These are phyloP conservation scores for Ormyrus thymus DNA, from an alignment of 2,888 invertebrate genomes.

Conservation along the genomic window DNA sequence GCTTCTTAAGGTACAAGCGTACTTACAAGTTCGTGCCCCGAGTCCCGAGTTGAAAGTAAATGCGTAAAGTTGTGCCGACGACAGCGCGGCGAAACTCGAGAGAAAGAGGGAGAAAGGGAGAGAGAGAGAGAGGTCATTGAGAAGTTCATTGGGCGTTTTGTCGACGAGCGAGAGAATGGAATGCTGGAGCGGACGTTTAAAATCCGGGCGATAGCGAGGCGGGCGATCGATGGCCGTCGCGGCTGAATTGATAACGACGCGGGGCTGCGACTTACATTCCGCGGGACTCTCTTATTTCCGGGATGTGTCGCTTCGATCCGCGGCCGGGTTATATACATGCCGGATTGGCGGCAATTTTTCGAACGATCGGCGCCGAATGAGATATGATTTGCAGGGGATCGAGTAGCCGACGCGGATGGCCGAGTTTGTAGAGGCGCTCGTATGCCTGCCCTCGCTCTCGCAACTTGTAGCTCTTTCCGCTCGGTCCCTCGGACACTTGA, in stretches of 20 bases:
- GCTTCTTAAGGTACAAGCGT: no score
- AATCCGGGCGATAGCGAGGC: neutral
- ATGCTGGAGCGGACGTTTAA: constrained; percentile 34
- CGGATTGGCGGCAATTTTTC: constrained; percentile 19
- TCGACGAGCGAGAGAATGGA: neutral
- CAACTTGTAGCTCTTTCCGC: constrained; percentile 21
- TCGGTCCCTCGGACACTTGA: neutral
- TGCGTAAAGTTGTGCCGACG: constrained; percentile 44
- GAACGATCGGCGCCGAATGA: constrained; percentile 20
- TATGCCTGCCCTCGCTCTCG: neutral
- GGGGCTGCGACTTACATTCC: no score
- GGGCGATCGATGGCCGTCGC: neutral
- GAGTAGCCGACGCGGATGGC: neutral
- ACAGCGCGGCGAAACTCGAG: neutral
- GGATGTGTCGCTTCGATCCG: neutral
- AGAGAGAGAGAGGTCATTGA: constrained; percentile 27
- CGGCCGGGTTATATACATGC: neutral
- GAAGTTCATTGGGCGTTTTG: constrained; percentile 44
- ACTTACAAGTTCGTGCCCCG: no score
- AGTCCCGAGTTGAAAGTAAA: constrained; percentile 10
- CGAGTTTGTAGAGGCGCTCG: neutral
- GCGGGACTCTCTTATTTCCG: no score
- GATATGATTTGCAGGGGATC: constrained; percentile 6
- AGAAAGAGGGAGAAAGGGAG: neutral
- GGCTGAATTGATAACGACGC: neutral